Conservation (phyloP, 2,888 invertebrate genomes). For the Volucella zonaria region DNA sequence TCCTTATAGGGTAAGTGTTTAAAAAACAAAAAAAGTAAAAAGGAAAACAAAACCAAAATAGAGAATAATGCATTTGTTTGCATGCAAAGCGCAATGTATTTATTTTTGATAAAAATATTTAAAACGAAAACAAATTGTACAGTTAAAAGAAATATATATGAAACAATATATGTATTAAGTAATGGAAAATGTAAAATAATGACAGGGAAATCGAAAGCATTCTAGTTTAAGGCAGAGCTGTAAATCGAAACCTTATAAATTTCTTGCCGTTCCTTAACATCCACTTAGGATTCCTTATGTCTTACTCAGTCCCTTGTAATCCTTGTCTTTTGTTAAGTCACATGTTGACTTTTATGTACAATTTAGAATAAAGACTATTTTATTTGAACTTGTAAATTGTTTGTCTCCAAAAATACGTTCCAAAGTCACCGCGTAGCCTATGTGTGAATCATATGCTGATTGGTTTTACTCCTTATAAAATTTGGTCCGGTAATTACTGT, state of each 20-base stretch:
- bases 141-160: slow-evolving; percentile 26
- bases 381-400: too few species aligned
- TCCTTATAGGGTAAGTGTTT: slow-evolving; percentile 43
- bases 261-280: slow-evolving; percentile 8
- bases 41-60: slow-evolving; percentile 26
- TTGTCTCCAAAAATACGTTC: too few species aligned
- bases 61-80: slow-evolving; percentile 57
- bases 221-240: background rate
- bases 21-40: background rate
- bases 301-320: too few species aligned
- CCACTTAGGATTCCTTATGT: too few species aligned
- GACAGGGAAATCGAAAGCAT: slow-evolving; percentile 23
- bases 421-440: too few species aligned
- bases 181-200: slow-evolving; percentile 24
- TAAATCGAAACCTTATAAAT: background rate
- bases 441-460: too few species aligned
- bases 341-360: too few species aligned
- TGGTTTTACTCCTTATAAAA: too few species aligned
- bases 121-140: slow-evolving; percentile 35
- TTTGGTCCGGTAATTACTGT: too few species aligned
- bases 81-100: slow-evolving; percentile 61
- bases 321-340: too few species aligned
- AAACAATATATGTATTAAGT: slow-evolving; percentile 22
- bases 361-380: too few species aligned
- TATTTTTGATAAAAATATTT: slow-evolving; percentile 72